phyloP scores from a whole-genome alignment of 2,888 invertebrate genomes.

The Rhingia rostrata region DNA sequence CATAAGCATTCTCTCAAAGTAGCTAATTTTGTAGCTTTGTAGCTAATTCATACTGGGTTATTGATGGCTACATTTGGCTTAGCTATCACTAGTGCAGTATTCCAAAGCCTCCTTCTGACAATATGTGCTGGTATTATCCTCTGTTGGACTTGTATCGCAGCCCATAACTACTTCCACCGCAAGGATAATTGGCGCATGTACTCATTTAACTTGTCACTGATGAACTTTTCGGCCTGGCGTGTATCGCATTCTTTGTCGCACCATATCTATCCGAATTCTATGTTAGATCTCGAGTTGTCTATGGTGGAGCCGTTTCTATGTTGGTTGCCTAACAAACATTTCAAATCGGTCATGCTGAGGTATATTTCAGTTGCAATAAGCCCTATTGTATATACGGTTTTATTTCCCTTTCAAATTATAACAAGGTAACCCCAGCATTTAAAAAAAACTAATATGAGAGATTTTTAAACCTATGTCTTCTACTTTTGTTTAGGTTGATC shows the following conservation, averaged over 20 bases:
- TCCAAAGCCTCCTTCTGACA: slow-evolving; percentile 78
- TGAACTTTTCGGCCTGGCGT: slow-evolving; percentile 87
- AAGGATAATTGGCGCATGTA: slow-evolving; percentile 91
- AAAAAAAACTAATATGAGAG: not conserved
- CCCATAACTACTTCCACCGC: slow-evolving; percentile 91
- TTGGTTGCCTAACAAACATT: slow-evolving; percentile 85
- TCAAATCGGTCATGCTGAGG: slow-evolving; percentile 84
- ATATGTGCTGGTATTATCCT: slow-evolving; percentile 85
- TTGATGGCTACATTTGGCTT: slow-evolving; percentile 80
- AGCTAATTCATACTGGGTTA: slow-evolving; percentile 82
- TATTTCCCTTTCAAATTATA: slow-evolving; percentile 78
- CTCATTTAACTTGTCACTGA: slow-evolving; percentile 87
- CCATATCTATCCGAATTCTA: slow-evolving; percentile 90
- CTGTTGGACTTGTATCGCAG: slow-evolving; percentile 85
- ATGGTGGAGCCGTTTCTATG: slow-evolving; percentile 87
- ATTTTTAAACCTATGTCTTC: not conserved
- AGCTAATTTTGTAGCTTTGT: slow-evolving; percentile 9
- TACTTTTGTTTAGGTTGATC: slow-evolving; percentile 76
- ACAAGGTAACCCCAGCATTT: slow-evolving; percentile 77
- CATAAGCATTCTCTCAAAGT: not conserved
- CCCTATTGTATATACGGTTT: slow-evolving; percentile 81
- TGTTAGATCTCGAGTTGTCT: slow-evolving; percentile 89
- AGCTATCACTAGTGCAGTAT: slow-evolving; percentile 81
- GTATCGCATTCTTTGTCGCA: slow-evolving; percentile 91
- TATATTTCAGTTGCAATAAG: slow-evolving; percentile 84